Conservation (phyloP, 1,140 invertebrate species). For the Zaprionus ornatus region DNA sequence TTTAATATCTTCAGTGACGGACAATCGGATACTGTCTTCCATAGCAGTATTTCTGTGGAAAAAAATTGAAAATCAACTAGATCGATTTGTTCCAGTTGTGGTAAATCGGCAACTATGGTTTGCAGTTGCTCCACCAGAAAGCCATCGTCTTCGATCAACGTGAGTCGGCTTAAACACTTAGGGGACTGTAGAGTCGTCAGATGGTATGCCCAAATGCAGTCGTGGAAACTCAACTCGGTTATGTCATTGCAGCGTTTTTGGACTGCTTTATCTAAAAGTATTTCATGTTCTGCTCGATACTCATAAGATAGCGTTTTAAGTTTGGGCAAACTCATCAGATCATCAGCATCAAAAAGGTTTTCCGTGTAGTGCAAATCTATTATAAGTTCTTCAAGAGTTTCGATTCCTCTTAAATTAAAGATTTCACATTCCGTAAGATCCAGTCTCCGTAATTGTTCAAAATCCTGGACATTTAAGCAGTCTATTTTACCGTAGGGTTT, state of each 20-base stretch:
- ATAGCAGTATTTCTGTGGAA: conserved; percentile 5
- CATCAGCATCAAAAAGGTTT: background rate
- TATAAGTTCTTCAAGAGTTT: background rate
- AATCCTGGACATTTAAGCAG: background rate
- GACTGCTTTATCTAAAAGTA: background rate
- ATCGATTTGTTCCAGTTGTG: conserved; percentile 13
- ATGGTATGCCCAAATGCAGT: background rate
- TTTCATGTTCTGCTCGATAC: background rate
- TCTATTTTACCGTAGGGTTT: background rate
- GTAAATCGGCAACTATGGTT: background rate
- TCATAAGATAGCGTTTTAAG: background rate
- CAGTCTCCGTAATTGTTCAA: background rate
- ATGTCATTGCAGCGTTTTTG: background rate
- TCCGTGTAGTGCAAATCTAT: background rate
- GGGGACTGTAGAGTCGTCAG: background rate
- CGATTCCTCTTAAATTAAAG: background rate
- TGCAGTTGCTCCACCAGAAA: background rate
- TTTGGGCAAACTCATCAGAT: background rate
- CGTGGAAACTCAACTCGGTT: background rate
- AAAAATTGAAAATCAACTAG: conserved; percentile 3
- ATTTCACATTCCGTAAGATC: background rate
- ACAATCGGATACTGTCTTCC: conserved; percentile 3
- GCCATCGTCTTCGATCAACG: background rate
- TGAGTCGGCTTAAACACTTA: background rate
- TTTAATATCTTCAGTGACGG: conserved; percentile 4